Conservation (phyloP, 2,797 vertebrate species). For the Atherinosoma microstoma region DNA sequence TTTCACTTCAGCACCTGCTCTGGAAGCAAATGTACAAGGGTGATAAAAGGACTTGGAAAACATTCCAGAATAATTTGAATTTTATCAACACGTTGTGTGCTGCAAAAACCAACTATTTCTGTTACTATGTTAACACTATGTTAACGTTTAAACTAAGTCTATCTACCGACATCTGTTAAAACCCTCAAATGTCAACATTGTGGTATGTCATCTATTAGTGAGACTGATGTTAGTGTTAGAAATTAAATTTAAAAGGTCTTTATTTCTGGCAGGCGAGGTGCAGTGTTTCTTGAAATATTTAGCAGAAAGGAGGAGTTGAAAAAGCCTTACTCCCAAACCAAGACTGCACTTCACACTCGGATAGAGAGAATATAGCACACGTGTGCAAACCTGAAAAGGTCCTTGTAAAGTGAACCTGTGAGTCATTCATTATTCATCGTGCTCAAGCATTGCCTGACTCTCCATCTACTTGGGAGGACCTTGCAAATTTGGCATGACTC, state of each 20-base stretch:
- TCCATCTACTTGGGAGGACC: constrained; percentile 72
- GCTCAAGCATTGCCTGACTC: constrained; percentile 80
- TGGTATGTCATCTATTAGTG: background rate
- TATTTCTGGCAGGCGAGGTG: constrained; percentile 4
- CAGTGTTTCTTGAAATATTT: constrained; percentile 26
- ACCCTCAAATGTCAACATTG: background rate
- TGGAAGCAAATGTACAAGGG: background rate
- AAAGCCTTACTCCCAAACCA: constrained; percentile 1
- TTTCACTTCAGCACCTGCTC: background rate
- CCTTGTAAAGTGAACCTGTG: constrained; percentile 82
- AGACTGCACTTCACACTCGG: constrained; percentile 43
- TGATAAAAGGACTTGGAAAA: background rate
- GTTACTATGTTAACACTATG: background rate
- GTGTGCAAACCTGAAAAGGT: constrained; percentile 75
- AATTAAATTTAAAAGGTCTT: background rate
- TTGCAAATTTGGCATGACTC: constrained; percentile 65
- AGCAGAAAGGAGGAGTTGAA: constrained; percentile 17
- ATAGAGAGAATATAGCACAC: constrained; percentile 68
- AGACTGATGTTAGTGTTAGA: background rate
- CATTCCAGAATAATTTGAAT: background rate
- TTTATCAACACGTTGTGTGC: background rate
- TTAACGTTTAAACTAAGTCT: background rate
- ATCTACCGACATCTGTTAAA: background rate
- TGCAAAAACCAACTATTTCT: background rate
- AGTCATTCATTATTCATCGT: constrained; percentile 80